Conservation (phyloP, 2,797 vertebrate genomes). For the Megaceryle alcyon region DNA sequence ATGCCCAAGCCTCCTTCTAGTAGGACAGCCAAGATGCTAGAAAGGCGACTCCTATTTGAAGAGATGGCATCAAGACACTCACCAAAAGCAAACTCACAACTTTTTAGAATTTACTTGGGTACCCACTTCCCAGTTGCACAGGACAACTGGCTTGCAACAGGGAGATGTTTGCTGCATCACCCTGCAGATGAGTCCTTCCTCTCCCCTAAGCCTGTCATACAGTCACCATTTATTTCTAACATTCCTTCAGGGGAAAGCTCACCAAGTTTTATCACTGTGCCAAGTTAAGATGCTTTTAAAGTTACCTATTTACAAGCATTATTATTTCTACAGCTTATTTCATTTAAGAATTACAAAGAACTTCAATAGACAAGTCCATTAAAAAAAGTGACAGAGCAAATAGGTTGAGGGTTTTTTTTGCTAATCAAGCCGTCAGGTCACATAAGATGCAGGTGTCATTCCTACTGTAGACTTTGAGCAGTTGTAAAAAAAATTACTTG, state of each 20-base stretch:
- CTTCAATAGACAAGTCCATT: background rate
- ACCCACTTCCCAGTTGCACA: accelerated
- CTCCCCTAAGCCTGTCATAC: background rate
- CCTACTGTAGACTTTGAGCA: background rate
- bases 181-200: background rate
- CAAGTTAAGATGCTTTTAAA: background rate
- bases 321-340: background rate
- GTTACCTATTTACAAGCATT: background rate
- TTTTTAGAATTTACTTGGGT: background rate
- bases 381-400: background rate
- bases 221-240: background rate
- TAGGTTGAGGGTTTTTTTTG: too few relatives aligned
- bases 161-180: background rate
- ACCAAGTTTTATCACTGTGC: background rate
- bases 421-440: background rate
- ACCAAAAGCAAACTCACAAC: background rate
- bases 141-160: background rate
- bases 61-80: background rate
- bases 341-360: background rate
- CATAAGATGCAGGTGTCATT: background rate
- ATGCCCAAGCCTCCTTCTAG: background rate
- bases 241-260: background rate
- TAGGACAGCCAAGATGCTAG: background rate
- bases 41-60: background rate
- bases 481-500: background rate